phyloP scores from a whole-genome alignment of 2,888 invertebrate genomes.

The Melanophora roralis region DNA sequence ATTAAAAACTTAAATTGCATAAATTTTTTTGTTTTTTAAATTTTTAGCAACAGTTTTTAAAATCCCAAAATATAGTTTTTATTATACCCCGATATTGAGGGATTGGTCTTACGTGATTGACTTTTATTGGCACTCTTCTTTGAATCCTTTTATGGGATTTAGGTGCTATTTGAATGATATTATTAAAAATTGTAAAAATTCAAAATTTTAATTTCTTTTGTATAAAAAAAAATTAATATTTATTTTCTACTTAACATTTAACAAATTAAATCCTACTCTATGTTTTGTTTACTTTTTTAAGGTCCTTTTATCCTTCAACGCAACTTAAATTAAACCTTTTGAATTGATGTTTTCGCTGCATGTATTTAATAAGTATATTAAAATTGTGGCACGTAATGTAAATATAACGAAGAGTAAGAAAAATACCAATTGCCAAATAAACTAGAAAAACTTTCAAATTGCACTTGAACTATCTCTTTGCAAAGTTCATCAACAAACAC shows the following conservation, averaged over 20 bases:
- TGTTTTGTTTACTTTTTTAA: neutral
- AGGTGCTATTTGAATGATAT: no score
- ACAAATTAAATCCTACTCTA: neutral
- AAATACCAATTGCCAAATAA: slow-evolving; percentile 45
- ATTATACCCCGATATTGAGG: no score
- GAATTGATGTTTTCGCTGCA: neutral
- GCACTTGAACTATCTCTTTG: slow-evolving; percentile 43
- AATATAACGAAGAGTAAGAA: slow-evolving; percentile 5
- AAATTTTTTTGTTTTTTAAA: no score
- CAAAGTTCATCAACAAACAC: neutral
- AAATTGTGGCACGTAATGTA: slow-evolving; percentile 52
- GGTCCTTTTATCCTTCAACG: neutral
- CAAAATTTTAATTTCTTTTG: no score
- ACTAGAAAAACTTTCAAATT: slow-evolving; percentile 46
- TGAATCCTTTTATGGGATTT: no score
- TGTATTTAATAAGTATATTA: slow-evolving; percentile 44
- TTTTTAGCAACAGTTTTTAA: no score
- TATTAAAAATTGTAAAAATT: no score
- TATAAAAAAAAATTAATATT: no score
- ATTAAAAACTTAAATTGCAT: no score
- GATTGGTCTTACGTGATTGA: no score
- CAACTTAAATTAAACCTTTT: neutral
- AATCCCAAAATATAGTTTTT: no score
- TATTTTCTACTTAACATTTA: neutral
- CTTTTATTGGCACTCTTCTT: no score